A percentile compares a stretch with the other conserved stretches of the same genome.
Conservation (phyloP, 1,140 invertebrate species). For the Microplitis demolitor region DNA sequence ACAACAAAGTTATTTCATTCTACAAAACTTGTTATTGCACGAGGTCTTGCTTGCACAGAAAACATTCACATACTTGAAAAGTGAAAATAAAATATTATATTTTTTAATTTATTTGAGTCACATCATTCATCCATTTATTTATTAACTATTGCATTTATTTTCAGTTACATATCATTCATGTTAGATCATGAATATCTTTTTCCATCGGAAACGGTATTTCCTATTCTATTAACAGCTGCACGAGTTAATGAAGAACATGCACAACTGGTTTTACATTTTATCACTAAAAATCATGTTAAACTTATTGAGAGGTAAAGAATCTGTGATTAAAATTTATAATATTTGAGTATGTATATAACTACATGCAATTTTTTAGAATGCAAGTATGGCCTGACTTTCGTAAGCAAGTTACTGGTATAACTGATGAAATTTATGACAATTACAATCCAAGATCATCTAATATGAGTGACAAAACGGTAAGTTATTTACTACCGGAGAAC, state of each 20-base stretch:
- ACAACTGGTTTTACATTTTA: constrained; percentile 3
- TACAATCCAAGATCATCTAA: neutral
- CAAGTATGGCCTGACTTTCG: constrained; percentile 3
- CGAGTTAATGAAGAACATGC: constrained; percentile 9
- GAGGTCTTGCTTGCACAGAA: constrained; percentile 15
- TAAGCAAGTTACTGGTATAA: neutral
- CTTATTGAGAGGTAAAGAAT: constrained; percentile 7
- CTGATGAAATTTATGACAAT: constrained; percentile 11
- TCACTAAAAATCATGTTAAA: constrained; percentile 7
- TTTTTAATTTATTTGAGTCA: neutral
- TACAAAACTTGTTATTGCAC: neutral
- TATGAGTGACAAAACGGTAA: neutral
- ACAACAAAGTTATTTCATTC: neutral
- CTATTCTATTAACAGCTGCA: constrained; percentile 9
- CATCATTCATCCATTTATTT: neutral
- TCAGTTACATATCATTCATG: neutral
- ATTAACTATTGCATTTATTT: neutral
- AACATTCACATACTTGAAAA: constrained; percentile 1
- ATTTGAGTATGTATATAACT: neutral
- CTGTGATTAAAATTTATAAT: neutral
- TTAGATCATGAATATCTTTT: neutral
- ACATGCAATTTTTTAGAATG: neutral
- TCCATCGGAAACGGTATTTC: neutral
- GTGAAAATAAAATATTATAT: constrained; percentile 5
- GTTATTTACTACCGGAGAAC: neutral